These are phyloP conservation scores for Calliphora vicina DNA, from an alignment of 1,140 invertebrate species.

Conservation along the genomic window DNA sequence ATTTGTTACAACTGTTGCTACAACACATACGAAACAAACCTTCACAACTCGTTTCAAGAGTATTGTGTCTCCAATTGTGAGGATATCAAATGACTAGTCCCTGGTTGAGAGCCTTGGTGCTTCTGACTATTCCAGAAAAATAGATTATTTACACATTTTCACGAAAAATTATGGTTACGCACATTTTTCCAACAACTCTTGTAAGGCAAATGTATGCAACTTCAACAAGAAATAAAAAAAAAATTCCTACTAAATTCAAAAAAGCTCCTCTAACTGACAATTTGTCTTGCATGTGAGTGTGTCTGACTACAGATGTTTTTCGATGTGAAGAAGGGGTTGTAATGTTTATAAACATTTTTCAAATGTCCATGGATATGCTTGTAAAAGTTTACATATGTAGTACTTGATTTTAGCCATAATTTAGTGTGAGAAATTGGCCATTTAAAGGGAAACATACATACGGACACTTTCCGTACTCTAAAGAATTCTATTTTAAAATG, in stretches of 20 bases:
- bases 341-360: conserved; percentile 29
- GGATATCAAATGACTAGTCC: background rate
- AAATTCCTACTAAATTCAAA: background rate
- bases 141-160: conserved; percentile 27
- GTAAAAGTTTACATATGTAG: background rate
- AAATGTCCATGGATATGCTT: background rate
- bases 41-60: background rate
- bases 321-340: background rate
- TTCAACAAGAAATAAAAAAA: background rate
- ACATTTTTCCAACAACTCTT: background rate
- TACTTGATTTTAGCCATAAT: conserved; percentile 45
- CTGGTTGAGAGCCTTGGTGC: background rate
- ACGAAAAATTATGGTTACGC: conserved; percentile 5
- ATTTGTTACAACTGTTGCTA: conserved; percentile 30
- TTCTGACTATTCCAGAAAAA: background rate
- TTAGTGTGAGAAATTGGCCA: conserved; percentile 63
- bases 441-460: conserved; percentile 45
- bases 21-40: background rate
- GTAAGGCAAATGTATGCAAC: background rate
- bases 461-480: background rate
- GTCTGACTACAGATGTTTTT: background rate
- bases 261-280: background rate
- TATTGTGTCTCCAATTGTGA: background rate
- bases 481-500: background rate
- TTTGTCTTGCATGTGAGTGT: background rate